Evolutionary conservation across 2,888 invertebrate genomes (phyloP), one percentile per base, ranked within the genome.

Genomic region (Amblyteles armatorius): DNA sequence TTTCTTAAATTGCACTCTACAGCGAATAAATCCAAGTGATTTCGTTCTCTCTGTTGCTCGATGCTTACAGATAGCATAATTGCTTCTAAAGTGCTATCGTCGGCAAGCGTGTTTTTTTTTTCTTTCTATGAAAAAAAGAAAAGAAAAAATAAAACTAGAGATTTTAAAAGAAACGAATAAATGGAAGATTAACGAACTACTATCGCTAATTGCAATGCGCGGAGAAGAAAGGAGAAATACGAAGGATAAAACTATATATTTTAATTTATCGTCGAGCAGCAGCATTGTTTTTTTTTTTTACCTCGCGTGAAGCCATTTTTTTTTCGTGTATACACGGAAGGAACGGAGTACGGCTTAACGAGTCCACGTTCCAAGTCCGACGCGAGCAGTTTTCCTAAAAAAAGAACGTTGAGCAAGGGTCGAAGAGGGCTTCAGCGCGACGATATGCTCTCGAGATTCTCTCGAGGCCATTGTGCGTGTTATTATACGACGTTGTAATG

Each of bases 311-410:
- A 86, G 85, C 87, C 88, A 78, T 85, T 77, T 83, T 88, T 88
- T 87, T 88, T 88, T 87, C 88, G 88, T 60, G 88, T 88, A 83
- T 88, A 88, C 72, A 88, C 85, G 69, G 88, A 88, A 78, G 87
- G 86, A 81, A 88, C 86, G 50, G 88, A 87, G 88, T 88, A 88
- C 82, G 87, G 86, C 85, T 88, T 88, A 84, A 87, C 87, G 84
- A 87, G 86, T 85, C 87, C 88, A 86, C 88, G 86, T 86, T 88
- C 85, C 87, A 86, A 86, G 80, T 87, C 85, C 83, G 88, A 88
- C 74, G 84, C 83, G 86, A 79, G 83, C 79, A 85, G 79, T 87
- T 87, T 88, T 86, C 88, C 88, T 88, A 87, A 80, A 87, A 87
- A 87, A 84, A 87, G 65, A 85, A 86, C 69, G 50, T 84, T 86